Conservation (phyloP, 2,888 invertebrate genomes). For the Chloroclysta siterata region DNA sequence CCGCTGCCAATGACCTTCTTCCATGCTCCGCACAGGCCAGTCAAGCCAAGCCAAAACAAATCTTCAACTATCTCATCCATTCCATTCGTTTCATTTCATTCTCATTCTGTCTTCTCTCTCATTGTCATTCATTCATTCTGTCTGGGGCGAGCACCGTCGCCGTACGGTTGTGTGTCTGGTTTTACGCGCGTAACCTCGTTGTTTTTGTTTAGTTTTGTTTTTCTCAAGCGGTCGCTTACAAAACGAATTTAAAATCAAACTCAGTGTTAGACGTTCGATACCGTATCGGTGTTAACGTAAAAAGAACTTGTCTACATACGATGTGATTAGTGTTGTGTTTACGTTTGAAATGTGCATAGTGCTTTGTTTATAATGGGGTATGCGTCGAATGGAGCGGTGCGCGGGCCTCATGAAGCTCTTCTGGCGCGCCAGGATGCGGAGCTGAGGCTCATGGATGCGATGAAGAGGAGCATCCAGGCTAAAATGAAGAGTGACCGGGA, state of each 20-base stretch:
- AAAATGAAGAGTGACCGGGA: constrained; percentile 97
- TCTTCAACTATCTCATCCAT: too few species aligned
- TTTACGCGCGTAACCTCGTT: constrained; percentile 28
- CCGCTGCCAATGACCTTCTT: too few species aligned
- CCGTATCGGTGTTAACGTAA: constrained; percentile 69
- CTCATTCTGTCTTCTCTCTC: too few species aligned
- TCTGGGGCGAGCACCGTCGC: constrained; percentile 67
- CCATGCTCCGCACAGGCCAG: too few species aligned
- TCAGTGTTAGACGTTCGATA: constrained; percentile 15
- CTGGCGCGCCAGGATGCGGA: constrained; percentile 96
- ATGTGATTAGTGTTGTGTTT: constrained; percentile 80
- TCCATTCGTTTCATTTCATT: too few species aligned
- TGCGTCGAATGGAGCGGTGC: constrained; percentile 93
- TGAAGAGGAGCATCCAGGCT: constrained; percentile 93
- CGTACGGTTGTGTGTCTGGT: constrained; percentile 59
- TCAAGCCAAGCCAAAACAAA: too few species aligned
- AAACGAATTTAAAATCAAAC: not conserved
- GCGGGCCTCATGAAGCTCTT: constrained; percentile 95
- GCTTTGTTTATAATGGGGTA: constrained; percentile 89
- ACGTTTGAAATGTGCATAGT: constrained; percentile 72
- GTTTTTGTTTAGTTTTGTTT: constrained; percentile 33
- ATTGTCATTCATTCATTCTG: constrained; percentile 35
- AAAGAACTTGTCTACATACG: constrained; percentile 43
- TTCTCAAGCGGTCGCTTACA: constrained; percentile 14
- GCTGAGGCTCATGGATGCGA: constrained; percentile 94